Base-by-base conservation (phyloP, 2,888 invertebrate species). In the Cheilosia grossa region DNA sequence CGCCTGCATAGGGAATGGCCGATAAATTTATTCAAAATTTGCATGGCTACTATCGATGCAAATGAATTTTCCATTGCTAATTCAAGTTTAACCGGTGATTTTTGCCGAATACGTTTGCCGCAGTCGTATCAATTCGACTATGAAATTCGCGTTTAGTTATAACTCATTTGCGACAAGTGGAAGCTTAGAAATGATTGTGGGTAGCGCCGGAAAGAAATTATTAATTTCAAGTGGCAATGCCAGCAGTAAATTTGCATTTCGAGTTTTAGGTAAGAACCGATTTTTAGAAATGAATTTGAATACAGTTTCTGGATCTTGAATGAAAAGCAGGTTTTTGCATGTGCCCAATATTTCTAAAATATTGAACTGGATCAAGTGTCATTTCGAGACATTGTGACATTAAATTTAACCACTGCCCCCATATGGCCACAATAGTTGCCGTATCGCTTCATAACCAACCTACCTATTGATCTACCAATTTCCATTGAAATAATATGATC, bases 11-110 rank as follows among this genome's bases (percentile, higher is more conserved):
- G 40, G 51, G 42, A 58, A 58, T 75, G 75, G 59, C 77, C 67
- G 67, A 40, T 61, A 61, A 77, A 77, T 61, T 21, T 61, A 77
- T 77, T 67, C 77, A 19, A 69, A 69, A 77, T 53, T 24, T 40
- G n/a, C 66, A 15, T 53, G n/a, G 15, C 15, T n/a, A 27, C 19
- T 56, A 42, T 51, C n/a, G 9, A 75, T 75, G 66, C 58, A 42
- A 66, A 75, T 75, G 1, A 37, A 47, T 17, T 42, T 56, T 53
- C 37, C 37, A 56, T n/a, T 19, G 1, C 64, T 58, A 24, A 17
- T 44, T 67, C 66, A 67, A 67, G 75, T 51, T 42, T 27, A 75
- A 66, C 75, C 49, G 42, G 75, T 75, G 51, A 54, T 33, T 63
- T 21, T 49, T 42, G 24, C 47, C 7, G 17, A 66, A 75, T 51